Base-by-base conservation (phyloP, 2,888 invertebrate genomes). In the Pherbina coryleti region DNA sequence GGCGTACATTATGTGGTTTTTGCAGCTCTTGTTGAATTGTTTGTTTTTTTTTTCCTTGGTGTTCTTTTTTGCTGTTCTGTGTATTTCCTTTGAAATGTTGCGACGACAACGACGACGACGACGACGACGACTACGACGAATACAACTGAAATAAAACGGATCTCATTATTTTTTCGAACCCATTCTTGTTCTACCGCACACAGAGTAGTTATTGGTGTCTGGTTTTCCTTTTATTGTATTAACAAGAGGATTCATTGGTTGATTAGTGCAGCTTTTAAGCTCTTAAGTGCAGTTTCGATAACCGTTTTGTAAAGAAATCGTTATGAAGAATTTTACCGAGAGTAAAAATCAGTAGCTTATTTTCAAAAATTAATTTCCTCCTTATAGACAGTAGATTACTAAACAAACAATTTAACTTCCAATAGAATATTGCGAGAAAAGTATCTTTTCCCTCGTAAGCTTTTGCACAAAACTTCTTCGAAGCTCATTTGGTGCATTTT, bases 121-220 rank as follows among this genome's bases (percentile, higher is more conserved):
- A 74, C 70, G 17, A 76, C 53, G 64, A 34, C 67, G 76, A 66
- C 70, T 69, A 53, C 71, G 66, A 19, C 14, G 22, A 67, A 51
- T 51, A 51, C 69, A 25, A 55, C 75, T 64, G 75, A 75, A 75
- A 66, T 75, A 44, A 75, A 75, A 75, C 55, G 75, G 75, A 75
- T 75, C 75, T 75, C 75, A 75, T 75, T 75, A 75, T 75, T 75
- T 75, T 75, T 75, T 66, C 22, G 28, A 62, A 37, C 49, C 49
- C 64, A 62, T 62, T 74, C 44, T 34, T 53, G 72, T 67, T 67
- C 53, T 75, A 75, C 75, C 75, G 75, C 75, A 75, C 75, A 75
- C 75, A 22, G 75, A 53, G 75, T 34, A 44, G 51, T 19, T 44
- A 49, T 7, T 44, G 28, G 55, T 72, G 37, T 28, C 53, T 7